These are phyloP conservation scores for Talpa occidentalis DNA, from an alignment of 2,113 vertebrate genomes.

Conservation along the genomic window DNA sequence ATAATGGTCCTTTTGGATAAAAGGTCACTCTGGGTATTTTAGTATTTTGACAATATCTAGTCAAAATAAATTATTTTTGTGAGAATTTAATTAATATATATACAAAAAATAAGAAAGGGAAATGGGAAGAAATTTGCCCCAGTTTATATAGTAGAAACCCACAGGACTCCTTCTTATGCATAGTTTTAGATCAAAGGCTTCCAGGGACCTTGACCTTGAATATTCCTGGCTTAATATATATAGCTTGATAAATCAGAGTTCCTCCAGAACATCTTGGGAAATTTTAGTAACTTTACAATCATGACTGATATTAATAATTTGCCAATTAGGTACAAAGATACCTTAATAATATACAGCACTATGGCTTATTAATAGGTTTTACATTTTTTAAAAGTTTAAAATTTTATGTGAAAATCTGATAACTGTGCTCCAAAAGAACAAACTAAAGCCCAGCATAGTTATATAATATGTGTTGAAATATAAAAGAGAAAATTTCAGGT, in stretches of 20 bases:
- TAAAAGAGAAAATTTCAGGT: conserved; percentile 47
- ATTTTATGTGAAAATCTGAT: conserved; percentile 56
- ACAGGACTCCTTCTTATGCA: background rate
- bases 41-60: conserved; percentile 30
- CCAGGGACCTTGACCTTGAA: background rate
- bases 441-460: background rate
- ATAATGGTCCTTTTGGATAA: background rate
- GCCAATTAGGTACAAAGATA: conserved; percentile 38
- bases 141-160: background rate
- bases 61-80: background rate
- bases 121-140: background rate
- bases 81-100: background rate
- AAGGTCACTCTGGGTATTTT: background rate
- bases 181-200: background rate
- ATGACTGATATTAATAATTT: conserved; percentile 58
- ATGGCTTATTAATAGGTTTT: conserved; percentile 59
- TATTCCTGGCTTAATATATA: background rate
- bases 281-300: conserved; percentile 51
- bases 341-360: conserved; percentile 48
- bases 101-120: background rate
- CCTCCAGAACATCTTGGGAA: background rate
- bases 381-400: conserved; percentile 65
- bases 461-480: conserved; percentile 46
- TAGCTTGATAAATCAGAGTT: background rate
- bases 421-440: conserved; percentile 50